Conservation (phyloP, 2,113 vertebrate genomes). For the Bambusicola thoracicus region DNA sequence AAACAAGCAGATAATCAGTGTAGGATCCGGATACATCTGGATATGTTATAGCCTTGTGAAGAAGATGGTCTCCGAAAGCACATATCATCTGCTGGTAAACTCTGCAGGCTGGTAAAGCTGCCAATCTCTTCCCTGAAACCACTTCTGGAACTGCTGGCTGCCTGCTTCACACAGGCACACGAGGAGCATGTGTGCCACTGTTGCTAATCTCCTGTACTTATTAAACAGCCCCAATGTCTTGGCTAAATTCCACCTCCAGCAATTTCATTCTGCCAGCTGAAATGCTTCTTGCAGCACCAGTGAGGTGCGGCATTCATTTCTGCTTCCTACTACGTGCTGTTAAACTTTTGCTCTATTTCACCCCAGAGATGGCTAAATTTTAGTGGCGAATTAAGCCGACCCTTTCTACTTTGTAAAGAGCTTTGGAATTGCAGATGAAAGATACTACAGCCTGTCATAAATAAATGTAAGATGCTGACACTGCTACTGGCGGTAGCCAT, state of each 20-base stretch:
- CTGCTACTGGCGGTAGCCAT: slow-evolving; percentile 46
- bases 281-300: background rate
- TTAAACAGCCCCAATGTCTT: slow-evolving; percentile 43
- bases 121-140: slow-evolving; percentile 13
- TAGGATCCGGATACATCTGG: background rate
- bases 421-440: slow-evolving; percentile 54
- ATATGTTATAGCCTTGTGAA: background rate
- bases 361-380: slow-evolving; percentile 25
- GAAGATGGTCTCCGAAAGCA: background rate
- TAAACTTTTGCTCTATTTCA: slow-evolving; percentile 39
- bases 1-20: background rate
- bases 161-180: background rate
- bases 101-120: background rate
- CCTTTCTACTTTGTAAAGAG: slow-evolving; percentile 32
- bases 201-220: background rate
- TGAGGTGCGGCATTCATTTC: background rate
- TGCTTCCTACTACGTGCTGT: background rate
- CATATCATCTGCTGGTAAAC: background rate
- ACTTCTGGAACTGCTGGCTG: slow-evolving; percentile 22
- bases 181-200: background rate
- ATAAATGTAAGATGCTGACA: slow-evolving; percentile 59
- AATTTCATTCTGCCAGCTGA: slow-evolving; percentile 38
- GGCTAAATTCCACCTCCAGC: slow-evolving; percentile 32
- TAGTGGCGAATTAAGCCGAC: slow-evolving; percentile 32
- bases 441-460: slow-evolving; percentile 40